A percentile compares a stretch with the other conserved stretches of the same genome.
phyloP scores from a whole-genome alignment of 2,113 vertebrate species.

The Neopipo cinnamomea region DNA sequence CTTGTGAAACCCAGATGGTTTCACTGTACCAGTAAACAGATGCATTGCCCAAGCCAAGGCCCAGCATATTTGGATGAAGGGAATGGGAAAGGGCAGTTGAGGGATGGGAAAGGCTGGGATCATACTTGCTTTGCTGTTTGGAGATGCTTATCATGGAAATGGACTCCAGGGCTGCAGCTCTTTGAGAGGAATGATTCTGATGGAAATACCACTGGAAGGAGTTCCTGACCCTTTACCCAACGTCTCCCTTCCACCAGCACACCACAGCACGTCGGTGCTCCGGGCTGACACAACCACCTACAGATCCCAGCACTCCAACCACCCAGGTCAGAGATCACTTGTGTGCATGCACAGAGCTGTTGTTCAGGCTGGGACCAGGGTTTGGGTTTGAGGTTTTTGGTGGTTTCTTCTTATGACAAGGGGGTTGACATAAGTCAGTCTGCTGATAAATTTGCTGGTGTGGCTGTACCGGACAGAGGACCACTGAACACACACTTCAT shows the following conservation, averaged over 20 bases:
- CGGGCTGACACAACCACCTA: background rate
- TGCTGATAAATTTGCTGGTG: background rate
- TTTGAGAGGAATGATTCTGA: fast-evolving
- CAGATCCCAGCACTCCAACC: background rate
- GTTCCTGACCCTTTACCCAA: background rate
- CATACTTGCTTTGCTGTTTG: background rate
- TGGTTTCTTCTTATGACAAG: background rate
- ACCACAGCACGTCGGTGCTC: background rate
- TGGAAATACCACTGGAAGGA: background rate
- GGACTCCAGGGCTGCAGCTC: background rate
- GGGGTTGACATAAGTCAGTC: background rate
- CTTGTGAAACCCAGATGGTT: background rate
- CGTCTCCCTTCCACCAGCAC: fast-evolving
- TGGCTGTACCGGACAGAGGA: background rate
- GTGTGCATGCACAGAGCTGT: fast-evolving
- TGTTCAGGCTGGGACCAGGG: background rate
- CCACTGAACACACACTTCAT: background rate
- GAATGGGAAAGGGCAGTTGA: background rate
- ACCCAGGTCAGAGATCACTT: background rate
- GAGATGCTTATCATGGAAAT: background rate
- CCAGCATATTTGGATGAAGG: background rate
- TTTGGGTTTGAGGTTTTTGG: background rate
- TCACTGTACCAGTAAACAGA: background rate
- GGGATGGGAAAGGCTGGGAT: background rate
- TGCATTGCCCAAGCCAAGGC: background rate